Percentiles rank a stretch among this genome's conserved stretches.
Evolutionary conservation across 2,113 vertebrate genomes (phyloP).

Genomic region (Monarcha castaneiventris): DNA sequence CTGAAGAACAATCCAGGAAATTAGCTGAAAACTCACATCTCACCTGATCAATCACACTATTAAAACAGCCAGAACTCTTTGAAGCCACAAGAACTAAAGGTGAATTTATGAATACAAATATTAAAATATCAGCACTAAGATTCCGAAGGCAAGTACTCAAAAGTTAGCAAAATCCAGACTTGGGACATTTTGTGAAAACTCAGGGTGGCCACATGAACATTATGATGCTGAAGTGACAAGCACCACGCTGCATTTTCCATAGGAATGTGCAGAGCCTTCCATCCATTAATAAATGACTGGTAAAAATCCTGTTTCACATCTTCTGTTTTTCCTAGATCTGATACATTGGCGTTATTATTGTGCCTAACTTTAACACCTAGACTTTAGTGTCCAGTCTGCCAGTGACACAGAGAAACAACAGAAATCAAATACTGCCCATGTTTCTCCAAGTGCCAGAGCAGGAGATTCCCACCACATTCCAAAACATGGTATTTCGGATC

Average conservation of each 20-base stretch:
- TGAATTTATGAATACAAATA: background rate
- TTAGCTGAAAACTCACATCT: background rate
- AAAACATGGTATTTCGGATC: background rate
- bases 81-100: background rate
- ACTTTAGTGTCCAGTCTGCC: background rate
- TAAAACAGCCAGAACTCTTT: background rate
- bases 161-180: background rate
- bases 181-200: background rate
- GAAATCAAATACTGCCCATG: background rate
- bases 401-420: background rate
- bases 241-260: background rate
- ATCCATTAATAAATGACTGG: background rate
- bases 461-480: background rate
- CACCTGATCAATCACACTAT: background rate
- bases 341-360: background rate
- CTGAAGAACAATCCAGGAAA: background rate
- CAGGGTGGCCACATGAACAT: rapidly evolving
- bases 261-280: background rate
- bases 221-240: background rate
- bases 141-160: background rate
- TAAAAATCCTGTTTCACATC: background rate
- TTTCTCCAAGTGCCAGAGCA: background rate
- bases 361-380: background rate
- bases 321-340: background rate
- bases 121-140: background rate